Percentiles rank a stretch among this genome's conserved stretches.
These are phyloP conservation scores for Apaloderma vittatum DNA, from an alignment of 2,113 vertebrate species.

Conservation along the genomic window DNA sequence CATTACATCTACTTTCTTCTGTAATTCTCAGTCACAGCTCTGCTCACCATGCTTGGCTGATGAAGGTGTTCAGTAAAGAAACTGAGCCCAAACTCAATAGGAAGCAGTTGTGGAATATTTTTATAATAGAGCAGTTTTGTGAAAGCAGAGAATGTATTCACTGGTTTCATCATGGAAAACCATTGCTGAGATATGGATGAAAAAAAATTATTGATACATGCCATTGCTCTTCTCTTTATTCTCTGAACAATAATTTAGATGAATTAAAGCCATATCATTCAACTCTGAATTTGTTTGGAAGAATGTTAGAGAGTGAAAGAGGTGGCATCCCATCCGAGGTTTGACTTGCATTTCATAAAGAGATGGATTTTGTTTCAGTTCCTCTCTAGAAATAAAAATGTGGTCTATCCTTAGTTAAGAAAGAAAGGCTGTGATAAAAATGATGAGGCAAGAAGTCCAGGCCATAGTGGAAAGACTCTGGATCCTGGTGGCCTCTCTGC, in stretches of 20 bases:
- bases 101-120: neutral
- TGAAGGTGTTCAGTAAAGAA: neutral
- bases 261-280: neutral
- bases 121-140: neutral
- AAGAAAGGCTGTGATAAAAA: neutral
- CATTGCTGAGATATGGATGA: neutral
- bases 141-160: neutral
- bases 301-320: neutral
- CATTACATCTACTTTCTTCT: neutral
- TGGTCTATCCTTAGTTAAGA: neutral
- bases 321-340: neutral
- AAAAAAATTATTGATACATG: neutral
- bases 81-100: neutral
- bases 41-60: neutral
- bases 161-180: neutral
- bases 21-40: neutral
- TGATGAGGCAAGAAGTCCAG: neutral
- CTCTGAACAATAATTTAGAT: neutral
- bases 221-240: neutral
- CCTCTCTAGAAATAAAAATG: neutral
- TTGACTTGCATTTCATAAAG: neutral
- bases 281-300: constrained; percentile 8
- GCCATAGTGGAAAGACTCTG: neutral
- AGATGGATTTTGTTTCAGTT: neutral
- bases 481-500: neutral